A percentile compares a stretch with the other conserved stretches of the same genome.
Conservation (phyloP, 1,140 invertebrate species). For the Copidosoma floridanum region DNA sequence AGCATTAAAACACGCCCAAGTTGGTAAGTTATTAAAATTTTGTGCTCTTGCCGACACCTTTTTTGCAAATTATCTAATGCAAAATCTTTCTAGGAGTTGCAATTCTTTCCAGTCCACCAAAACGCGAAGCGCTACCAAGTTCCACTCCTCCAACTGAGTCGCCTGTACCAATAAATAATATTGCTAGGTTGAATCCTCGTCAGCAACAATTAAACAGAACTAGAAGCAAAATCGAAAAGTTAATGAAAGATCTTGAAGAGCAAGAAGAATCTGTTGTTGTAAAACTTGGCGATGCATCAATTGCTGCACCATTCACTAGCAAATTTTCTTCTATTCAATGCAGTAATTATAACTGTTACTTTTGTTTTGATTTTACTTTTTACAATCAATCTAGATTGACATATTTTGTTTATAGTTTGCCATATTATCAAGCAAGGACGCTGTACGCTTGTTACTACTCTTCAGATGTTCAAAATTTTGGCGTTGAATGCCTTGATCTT, state of each 20-base stretch:
- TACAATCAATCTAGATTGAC: neutral
- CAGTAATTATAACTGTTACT: slow-evolving; percentile 73
- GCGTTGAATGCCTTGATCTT: slow-evolving; percentile 97
- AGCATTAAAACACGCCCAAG: slow-evolving; percentile 98
- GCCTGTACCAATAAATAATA: slow-evolving; percentile 27
- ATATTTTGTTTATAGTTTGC: slow-evolving; percentile 75
- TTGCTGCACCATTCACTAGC: slow-evolving; percentile 98
- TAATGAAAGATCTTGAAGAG: slow-evolving; percentile 90
- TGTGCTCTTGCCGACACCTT: neutral
- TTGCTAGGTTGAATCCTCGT: slow-evolving; percentile 37
- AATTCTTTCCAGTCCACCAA: slow-evolving; percentile 83
- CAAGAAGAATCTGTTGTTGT: slow-evolving; percentile 86
- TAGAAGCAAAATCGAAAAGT: slow-evolving; percentile 66
- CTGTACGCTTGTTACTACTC: slow-evolving; percentile 96
- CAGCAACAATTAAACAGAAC: slow-evolving; percentile 50
- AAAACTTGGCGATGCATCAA: slow-evolving; percentile 96
- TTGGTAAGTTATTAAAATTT: slow-evolving; percentile 62
- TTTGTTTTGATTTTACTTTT: neutral
- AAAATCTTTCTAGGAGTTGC: slow-evolving; percentile 73
- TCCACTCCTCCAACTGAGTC: slow-evolving; percentile 22
- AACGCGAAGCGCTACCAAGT: slow-evolving; percentile 48
- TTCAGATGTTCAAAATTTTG: slow-evolving; percentile 99
- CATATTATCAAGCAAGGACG: slow-evolving; percentile 99
- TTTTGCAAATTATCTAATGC: neutral
- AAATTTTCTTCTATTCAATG: slow-evolving; percentile 95